Conservation (phyloP, 2,888 invertebrate species). For the Cremastinae sp. region DNA sequence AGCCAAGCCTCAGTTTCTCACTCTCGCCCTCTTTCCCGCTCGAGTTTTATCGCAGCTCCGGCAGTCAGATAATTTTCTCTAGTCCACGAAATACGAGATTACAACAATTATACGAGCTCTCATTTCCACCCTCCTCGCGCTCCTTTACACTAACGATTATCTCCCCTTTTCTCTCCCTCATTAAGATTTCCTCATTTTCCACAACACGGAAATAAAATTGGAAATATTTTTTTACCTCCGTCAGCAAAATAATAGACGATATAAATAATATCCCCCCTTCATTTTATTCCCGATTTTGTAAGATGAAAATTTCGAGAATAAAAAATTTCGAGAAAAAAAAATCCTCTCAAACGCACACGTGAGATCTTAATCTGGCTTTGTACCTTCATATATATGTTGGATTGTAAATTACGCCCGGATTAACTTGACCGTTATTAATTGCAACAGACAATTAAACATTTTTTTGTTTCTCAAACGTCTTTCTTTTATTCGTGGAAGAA, state of each 20-base stretch:
- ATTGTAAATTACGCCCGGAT: too few species aligned
- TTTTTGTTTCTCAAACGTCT: slow-evolving; percentile 24
- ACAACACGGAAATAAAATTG: not conserved
- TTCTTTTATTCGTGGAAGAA: slow-evolving; percentile 46
- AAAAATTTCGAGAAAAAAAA: too few species aligned
- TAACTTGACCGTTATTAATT: too few species aligned
- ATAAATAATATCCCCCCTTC: too few species aligned
- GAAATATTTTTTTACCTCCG: too few species aligned
- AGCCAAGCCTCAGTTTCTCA: slow-evolving; percentile 29
- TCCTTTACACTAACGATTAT: slow-evolving; percentile 14
- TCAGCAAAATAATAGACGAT: too few species aligned
- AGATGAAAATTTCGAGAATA: too few species aligned
- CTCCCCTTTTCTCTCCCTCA: not conserved
- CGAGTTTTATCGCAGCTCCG: slow-evolving; percentile 34
- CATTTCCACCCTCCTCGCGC: slow-evolving; percentile 5
- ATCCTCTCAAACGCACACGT: too few species aligned
- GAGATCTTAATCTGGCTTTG: too few species aligned
- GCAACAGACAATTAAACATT: too few species aligned
- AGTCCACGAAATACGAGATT: slow-evolving; percentile 61
- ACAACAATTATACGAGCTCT: slow-evolving; percentile 38
- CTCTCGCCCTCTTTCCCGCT: slow-evolving; percentile 32
- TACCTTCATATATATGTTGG: too few species aligned
- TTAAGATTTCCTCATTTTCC: not conserved
- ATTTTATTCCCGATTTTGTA: too few species aligned
- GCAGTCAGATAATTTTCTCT: slow-evolving; percentile 56